Evolutionary conservation across 2,888 invertebrate species (phyloP).

Genomic region (Petrolisthes manimaculis): DNA sequence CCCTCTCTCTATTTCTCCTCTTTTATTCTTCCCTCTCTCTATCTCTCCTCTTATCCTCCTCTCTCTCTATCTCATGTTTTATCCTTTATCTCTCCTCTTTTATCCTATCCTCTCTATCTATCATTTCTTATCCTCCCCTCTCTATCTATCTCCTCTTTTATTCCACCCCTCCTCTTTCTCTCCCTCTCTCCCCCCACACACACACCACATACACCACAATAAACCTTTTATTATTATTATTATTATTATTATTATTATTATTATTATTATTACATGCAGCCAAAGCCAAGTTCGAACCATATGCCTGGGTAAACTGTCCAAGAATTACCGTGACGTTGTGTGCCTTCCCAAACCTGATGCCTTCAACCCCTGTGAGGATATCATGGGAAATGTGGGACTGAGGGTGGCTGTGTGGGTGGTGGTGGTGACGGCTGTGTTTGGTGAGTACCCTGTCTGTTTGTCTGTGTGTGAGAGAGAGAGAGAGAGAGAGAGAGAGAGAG

Average conservation of each 20-base stretch:
- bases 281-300: too few species aligned
- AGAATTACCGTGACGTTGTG: too few species aligned
- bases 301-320: too few species aligned
- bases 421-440: constrained; percentile 83
- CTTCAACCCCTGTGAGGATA: too few species aligned
- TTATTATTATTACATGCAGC: too few species aligned
- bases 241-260: too few species aligned
- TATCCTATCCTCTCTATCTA: not conserved
- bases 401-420: constrained; percentile 93
- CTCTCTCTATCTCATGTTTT: not conserved
- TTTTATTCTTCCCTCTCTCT: not conserved
- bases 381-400: too few species aligned
- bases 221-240: too few species aligned
- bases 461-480: not conserved
- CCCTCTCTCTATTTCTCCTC: too few species aligned
- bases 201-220: not conserved
- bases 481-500: not conserved
- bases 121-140: not conserved
- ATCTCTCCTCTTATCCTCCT: not conserved
- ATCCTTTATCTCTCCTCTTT: too few species aligned
- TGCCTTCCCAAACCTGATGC: too few species aligned
- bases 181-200: not conserved
- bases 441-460: constrained; percentile 19
- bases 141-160: not conserved
- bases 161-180: not conserved